These are phyloP conservation scores for Drosophila serrata DNA, from an alignment of 1,140 invertebrate species.

Conservation along the genomic window DNA sequence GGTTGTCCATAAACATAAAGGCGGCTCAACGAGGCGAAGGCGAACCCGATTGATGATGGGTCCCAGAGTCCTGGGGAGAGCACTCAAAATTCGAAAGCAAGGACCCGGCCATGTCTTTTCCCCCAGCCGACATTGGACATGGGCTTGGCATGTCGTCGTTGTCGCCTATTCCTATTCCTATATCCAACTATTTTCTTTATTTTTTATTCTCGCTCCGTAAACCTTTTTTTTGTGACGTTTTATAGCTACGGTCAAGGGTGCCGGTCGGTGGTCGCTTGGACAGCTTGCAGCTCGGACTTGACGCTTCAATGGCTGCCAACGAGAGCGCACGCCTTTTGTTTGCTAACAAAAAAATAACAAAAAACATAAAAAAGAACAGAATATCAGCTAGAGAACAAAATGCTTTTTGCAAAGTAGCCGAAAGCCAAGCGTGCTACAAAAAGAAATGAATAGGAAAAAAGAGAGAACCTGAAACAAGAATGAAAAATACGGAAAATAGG, in stretches of 20 bases:
- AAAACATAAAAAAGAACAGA: slow-evolving; percentile 35
- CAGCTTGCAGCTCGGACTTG: slow-evolving; percentile 71
- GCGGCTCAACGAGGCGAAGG: slow-evolving; percentile 58
- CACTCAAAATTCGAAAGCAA: slow-evolving; percentile 74
- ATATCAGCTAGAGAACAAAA: slow-evolving; percentile 57
- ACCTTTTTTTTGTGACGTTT: slow-evolving; percentile 48
- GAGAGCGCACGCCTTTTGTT: slow-evolving; percentile 75
- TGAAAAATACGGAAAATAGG: slow-evolving; percentile 72
- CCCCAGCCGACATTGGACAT: slow-evolving; percentile 39
- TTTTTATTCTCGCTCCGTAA: slow-evolving; percentile 3
- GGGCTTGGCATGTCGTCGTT: slow-evolving; percentile 61
- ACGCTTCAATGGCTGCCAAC: slow-evolving; percentile 82
- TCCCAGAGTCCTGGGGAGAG: slow-evolving; percentile 24
- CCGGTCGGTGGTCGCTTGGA: slow-evolving; percentile 61
- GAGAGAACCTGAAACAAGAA: slow-evolving; percentile 60
- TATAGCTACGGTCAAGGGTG: slow-evolving; percentile 81
- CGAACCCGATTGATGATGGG: slow-evolving; percentile 71
- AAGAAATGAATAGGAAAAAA: slow-evolving; percentile 19
- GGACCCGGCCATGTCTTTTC: slow-evolving; percentile 9
- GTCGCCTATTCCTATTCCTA: slow-evolving; percentile 39
- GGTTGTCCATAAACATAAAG: slow-evolving; percentile 77
- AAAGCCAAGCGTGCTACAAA: slow-evolving; percentile 59
- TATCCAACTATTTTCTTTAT: background rate
- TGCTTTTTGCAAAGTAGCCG: slow-evolving; percentile 80
- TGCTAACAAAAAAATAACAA: slow-evolving; percentile 36